phyloP scores from a whole-genome alignment of 2,113 vertebrate genomes.

The Gadus chalcogrammus region DNA sequence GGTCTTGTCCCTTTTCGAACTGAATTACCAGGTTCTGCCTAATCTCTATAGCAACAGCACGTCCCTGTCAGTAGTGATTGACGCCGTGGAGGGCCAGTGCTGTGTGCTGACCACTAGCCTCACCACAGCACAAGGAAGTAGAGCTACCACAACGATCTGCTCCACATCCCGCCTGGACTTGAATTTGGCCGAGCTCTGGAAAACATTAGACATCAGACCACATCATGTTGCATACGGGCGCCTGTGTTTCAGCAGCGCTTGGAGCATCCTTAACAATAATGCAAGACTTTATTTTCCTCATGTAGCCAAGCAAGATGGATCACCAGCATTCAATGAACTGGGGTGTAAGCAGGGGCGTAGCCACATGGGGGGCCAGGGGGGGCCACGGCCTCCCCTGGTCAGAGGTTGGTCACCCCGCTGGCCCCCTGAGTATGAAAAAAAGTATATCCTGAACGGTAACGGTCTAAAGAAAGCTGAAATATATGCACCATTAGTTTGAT shows the following conservation, averaged over 20 bases:
- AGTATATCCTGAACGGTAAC: too few species aligned
- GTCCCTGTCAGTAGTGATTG: conserved; percentile 43
- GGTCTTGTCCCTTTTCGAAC: conserved; percentile 2
- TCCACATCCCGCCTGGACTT: conserved; percentile 48
- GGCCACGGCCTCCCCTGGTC: too few species aligned
- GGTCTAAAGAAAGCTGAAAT: too few species aligned
- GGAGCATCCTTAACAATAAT: conserved; percentile 58
- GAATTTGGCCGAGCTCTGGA: conserved; percentile 62
- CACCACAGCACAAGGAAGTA: conserved; percentile 58
- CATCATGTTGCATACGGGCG: conserved; percentile 42
- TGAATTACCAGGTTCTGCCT: conserved; percentile 30
- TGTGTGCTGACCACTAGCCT: conserved; percentile 41
- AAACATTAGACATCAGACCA: conserved; percentile 57
- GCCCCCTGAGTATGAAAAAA: too few species aligned
- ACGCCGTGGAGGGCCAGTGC: conserved; percentile 38
- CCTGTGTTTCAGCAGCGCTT: conserved; percentile 42
- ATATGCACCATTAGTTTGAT: too few species aligned
- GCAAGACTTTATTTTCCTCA: conserved; percentile 64
- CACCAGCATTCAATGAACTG: conserved; percentile 12
- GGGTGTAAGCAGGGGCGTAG: too few species aligned
- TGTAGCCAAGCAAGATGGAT: conserved; percentile 22
- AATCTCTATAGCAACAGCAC: conserved; percentile 47
- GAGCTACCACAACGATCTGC: conserved; percentile 53
- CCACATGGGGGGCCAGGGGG: too few species aligned
- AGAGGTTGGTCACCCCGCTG: too few species aligned